Percentiles rank a stretch among this genome's conserved stretches.
These are phyloP conservation scores for Hydroisotoma schaefferi DNA, from an alignment of 2,888 invertebrate genomes.

Conservation along the genomic window DNA sequence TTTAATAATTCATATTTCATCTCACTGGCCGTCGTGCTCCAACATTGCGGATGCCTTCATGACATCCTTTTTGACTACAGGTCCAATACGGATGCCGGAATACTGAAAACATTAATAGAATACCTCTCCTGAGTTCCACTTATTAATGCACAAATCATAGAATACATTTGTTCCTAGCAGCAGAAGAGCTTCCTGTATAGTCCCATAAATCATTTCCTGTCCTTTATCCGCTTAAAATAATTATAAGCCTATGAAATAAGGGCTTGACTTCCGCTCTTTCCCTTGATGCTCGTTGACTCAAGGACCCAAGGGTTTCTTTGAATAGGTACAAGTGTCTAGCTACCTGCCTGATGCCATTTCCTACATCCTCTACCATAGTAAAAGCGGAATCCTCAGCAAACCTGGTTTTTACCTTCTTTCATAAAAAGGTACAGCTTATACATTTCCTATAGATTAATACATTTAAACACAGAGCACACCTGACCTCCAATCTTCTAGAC, in stretches of 20 bases:
- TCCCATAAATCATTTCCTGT: conserved; percentile 25
- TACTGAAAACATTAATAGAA: conserved; percentile 65
- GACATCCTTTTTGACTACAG: conserved; percentile 97
- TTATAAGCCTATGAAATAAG: conserved; percentile 9
- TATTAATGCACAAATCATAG: conserved; percentile 12
- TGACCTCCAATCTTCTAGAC: too few species aligned
- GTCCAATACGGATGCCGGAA: conserved; percentile 96
- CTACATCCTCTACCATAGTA: too few species aligned
- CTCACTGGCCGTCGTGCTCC: conserved; percentile 92
- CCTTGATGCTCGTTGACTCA: background rate
- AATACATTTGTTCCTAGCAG: conserved; percentile 3
- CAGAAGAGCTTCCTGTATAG: conserved; percentile 18
- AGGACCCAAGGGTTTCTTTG: too few species aligned
- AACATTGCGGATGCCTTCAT: conserved; percentile 99
- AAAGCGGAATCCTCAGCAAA: too few species aligned
- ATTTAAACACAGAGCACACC: too few species aligned
- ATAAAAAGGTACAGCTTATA: too few species aligned
- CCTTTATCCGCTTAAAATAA: background rate
- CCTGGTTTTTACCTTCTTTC: too few species aligned
- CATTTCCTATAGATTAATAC: too few species aligned
- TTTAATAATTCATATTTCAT: conserved; percentile 49
- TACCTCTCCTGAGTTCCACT: background rate
- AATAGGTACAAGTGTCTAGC: too few species aligned
- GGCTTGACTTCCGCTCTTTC: conserved; percentile 33
- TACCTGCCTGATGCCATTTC: too few species aligned